Evolutionary conservation across 2,113 vertebrate species (phyloP).

Genomic region (Corythoichthys intestinalis): DNA sequence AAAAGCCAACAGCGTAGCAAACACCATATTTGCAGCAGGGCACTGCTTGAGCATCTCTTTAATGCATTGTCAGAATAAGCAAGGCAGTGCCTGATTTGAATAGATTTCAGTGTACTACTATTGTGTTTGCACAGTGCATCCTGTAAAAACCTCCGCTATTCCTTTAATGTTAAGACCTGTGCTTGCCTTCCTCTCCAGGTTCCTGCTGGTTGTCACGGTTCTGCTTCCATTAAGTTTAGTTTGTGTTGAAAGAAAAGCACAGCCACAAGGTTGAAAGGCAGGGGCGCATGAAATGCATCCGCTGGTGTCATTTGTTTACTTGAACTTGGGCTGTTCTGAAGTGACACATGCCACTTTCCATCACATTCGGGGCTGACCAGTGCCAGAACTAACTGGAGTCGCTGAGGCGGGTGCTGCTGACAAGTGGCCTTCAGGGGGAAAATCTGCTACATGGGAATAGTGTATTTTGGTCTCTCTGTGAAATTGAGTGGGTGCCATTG

Average conservation of each 20-base stretch:
- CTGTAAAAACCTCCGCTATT: background rate
- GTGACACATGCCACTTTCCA: slow-evolving; percentile 41
- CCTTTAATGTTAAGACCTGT: background rate
- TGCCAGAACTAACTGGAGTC: slow-evolving; percentile 12
- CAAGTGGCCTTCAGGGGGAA: slow-evolving; percentile 22
- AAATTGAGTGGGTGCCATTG: background rate
- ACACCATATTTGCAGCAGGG: background rate
- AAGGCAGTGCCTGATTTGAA: too few species aligned
- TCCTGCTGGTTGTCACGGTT: background rate
- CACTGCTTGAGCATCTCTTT: too few species aligned
- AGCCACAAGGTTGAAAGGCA: background rate
- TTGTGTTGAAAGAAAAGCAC: background rate
- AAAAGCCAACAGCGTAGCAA: background rate
- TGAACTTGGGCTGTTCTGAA: slow-evolving; percentile 34
- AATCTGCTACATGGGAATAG: slow-evolving; percentile 26
- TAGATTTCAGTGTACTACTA: too few species aligned
- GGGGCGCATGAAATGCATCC: slow-evolving; percentile 5
- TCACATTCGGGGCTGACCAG: slow-evolving; percentile 10
- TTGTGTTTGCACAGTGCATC: background rate
- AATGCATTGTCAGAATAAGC: too few species aligned
- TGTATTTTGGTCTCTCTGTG: slow-evolving; percentile 1
- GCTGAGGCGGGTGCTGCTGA: slow-evolving; percentile 27
- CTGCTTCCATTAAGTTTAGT: background rate
- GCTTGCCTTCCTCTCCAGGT: background rate
- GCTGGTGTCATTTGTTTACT: slow-evolving; percentile 24